phyloP scores from a whole-genome alignment of 2,888 invertebrate species.

The Mechanitis messenoides region DNA sequence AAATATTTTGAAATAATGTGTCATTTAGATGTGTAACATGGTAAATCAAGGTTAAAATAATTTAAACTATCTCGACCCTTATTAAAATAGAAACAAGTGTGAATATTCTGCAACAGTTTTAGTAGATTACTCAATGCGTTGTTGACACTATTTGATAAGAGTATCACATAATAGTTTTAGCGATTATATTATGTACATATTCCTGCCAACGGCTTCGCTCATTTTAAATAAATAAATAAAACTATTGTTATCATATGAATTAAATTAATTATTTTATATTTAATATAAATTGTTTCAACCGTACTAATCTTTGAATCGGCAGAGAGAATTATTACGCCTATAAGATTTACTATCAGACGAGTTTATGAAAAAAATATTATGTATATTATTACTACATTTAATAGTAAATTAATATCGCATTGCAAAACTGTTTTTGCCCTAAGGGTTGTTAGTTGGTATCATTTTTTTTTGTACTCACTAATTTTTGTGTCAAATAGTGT shows the following conservation, averaged over 20 bases:
- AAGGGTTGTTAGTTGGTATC: too few relatives aligned
- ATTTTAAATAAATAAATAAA: neutral
- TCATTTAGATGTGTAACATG: neutral
- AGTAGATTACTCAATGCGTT: neutral
- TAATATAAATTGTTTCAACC: too few relatives aligned
- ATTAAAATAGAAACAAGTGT: neutral
- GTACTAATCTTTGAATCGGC: too few relatives aligned
- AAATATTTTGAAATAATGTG: too few relatives aligned
- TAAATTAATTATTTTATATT: too few relatives aligned
- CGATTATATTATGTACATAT: neutral
- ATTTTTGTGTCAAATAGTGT: too few relatives aligned
- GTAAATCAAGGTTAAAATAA: neutral
- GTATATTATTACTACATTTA: too few relatives aligned
- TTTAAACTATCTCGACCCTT: conserved; percentile 7
- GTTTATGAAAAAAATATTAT: too few relatives aligned
- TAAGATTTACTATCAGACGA: neutral
- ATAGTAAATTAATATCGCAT: too few relatives aligned
- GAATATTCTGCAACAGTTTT: neutral
- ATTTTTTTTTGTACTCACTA: too few relatives aligned
- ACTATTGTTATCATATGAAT: conserved; percentile 8
- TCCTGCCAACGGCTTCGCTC: neutral
- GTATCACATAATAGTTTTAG: conserved; percentile 6
- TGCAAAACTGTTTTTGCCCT: too few relatives aligned
- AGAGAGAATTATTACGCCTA: neutral
- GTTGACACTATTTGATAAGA: conserved; percentile 15